A percentile compares a stretch with the other conserved stretches of the same genome.
These are phyloP conservation scores for Leuctra nigra DNA, from an alignment of 2,888 invertebrate species.

Conservation along the genomic window DNA sequence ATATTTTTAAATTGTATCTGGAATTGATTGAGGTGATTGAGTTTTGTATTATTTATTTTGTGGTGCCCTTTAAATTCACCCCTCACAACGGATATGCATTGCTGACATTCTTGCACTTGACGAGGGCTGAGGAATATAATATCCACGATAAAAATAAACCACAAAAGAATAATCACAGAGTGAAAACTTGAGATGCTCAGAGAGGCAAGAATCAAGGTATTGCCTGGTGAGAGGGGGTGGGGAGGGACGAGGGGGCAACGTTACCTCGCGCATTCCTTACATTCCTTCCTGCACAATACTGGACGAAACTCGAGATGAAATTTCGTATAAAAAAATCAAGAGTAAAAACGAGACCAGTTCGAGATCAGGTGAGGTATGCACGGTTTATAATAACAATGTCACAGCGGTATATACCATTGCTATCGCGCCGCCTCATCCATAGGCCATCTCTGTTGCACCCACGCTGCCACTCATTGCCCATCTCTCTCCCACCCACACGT, in stretches of 20 bases:
- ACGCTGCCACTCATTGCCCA: too few relatives aligned
- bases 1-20: too few relatives aligned
- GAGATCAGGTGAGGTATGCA: conserved; percentile 23
- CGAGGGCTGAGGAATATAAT: conserved; percentile 12
- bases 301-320: conserved; percentile 12
- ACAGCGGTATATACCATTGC: conserved; percentile 23
- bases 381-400: conserved; percentile 25
- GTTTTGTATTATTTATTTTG: too few relatives aligned
- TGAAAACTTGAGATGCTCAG: neutral
- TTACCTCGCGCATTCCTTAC: conserved; percentile 16
- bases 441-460: too few relatives aligned
- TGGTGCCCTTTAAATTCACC: neutral
- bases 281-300: conserved; percentile 11
- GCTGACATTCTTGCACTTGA: neutral
- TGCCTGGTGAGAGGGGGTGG: neutral
- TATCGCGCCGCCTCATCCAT: too few relatives aligned
- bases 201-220: neutral
- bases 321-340: conserved; percentile 13
- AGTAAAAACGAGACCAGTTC: conserved; percentile 20
- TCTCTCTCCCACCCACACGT: conserved; percentile 9
- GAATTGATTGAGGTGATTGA: too few relatives aligned
- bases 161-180: conserved; percentile 3
- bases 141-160: conserved; percentile 10
- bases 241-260: too few relatives aligned
- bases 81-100: neutral